Evolutionary conservation across 2,113 vertebrate species (phyloP).

Genomic region (Motacilla tschutschensis): DNA sequence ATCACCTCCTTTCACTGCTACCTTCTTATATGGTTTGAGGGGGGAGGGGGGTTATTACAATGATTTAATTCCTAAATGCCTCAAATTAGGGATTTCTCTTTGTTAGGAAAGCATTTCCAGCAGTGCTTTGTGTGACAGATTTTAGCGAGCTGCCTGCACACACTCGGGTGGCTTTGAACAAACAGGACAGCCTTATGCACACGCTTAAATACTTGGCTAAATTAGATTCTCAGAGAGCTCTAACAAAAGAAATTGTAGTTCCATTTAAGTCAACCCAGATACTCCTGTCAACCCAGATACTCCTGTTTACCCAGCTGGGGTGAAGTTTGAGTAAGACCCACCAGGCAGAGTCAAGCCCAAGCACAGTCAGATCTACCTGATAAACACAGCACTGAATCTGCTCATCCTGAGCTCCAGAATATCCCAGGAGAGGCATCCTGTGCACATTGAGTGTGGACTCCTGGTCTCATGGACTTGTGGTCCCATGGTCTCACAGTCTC

Average conservation of each 20-base stretch:
- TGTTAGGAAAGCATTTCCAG: neutral
- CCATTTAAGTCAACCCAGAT: neutral
- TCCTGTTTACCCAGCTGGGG: neutral
- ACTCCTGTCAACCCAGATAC: neutral
- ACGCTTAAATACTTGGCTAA: neutral
- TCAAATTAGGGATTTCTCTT: neutral
- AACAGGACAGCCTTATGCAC: neutral
- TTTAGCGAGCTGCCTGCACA: neutral
- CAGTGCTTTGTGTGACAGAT: neutral
- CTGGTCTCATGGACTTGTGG: accelerated
- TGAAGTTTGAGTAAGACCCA: neutral
- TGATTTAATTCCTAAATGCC: constrained; percentile 16
- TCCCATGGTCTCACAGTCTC: neutral
- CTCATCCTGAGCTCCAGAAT: neutral
- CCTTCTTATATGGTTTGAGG: neutral
- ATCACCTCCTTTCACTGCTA: constrained; percentile 26
- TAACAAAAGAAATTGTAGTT: neutral
- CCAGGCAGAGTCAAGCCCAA: neutral
- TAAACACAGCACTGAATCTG: accelerated
- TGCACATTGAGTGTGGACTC: accelerated
- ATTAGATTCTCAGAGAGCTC: neutral
- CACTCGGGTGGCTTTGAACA: neutral
- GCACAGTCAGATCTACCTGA: neutral
- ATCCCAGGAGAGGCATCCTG: neutral
- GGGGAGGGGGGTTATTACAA: neutral